Base-by-base conservation (phyloP, 2,888 invertebrate genomes). In the Clanis bilineata region DNA sequence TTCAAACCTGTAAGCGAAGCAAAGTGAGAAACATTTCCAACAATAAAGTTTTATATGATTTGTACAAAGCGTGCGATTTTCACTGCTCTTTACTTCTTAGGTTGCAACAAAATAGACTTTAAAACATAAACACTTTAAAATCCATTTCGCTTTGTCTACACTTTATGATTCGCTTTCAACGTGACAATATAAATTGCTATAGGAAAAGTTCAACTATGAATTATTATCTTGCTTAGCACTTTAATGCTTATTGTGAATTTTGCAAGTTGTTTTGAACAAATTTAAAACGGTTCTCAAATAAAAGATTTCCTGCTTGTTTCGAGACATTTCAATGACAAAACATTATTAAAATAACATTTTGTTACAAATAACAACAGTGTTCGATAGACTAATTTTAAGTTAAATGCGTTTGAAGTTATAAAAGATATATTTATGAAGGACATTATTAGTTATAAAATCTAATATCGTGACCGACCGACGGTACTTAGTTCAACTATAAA, bases 51-150 rank as follows among this genome's bases (percentile, higher is more conserved):
- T 57, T 41, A 58, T 58, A 59, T 56, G 44, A 45, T 45, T 23
- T 45, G 44, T 23, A 59, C 60, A 56, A 38, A 57, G 32, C 54
- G 39, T 63, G 64, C 66, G 68, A 63, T 72, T 68, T 64, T 55
- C 47, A 28, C 23, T 38, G 32, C 56, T 59, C 63, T 45, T 28
- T n/a, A n/a, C 43, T 39, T 43, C 58, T 43, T 25, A 6, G 6
- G 2, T 10, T n/a, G 6, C 3, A 7, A 25, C 7, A 47, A 47
- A 47, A n/a, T 47, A 15, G 15, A 47, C 47, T 45, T 45, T 47
- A 25, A 47, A n/a, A 47, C n/a, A 2, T 4, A 7, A 25, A 28
- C 7, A 6, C 0, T 9, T 15, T 47, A 25, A 25, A 28, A 25
- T 25, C 6, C 25, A 47, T 47, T 47, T 47, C 25, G 23, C 25